Evolutionary conservation across 2,888 invertebrate species (phyloP).

Genomic region (Trachelus stipa): DNA sequence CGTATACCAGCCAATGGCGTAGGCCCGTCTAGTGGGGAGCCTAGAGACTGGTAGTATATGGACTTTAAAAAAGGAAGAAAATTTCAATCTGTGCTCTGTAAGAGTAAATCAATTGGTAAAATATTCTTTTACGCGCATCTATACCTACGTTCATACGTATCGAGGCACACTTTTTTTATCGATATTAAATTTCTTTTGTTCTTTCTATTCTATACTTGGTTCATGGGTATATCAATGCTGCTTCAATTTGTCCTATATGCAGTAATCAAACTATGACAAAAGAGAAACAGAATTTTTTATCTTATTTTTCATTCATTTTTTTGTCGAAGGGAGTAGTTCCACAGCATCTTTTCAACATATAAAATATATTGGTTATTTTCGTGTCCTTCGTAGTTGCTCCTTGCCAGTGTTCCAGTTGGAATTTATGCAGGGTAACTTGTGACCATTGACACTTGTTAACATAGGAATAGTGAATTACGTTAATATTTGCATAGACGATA

Average conservation of each 20-base stretch:
- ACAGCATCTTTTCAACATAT: not conserved
- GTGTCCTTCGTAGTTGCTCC: not conserved
- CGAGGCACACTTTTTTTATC: not conserved
- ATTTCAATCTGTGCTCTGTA: not conserved
- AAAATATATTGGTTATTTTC: not conserved
- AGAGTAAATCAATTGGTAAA: not conserved
- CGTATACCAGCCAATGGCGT: slow-evolving; percentile 24
- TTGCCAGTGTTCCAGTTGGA: not conserved
- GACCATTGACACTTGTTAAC: slow-evolving; percentile 24
- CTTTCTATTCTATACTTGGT: not conserved
- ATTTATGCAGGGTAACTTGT: not conserved
- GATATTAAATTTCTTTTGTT: not conserved
- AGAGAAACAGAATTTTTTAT: not conserved
- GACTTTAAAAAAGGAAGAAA: not conserved
- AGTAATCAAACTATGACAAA: not conserved
- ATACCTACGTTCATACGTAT: not conserved
- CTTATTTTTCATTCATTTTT: no score
- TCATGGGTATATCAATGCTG: not conserved
- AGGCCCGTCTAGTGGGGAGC: not conserved
- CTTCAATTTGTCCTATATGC: not conserved
- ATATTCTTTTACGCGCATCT: not conserved
- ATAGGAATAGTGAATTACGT: slow-evolving; percentile 27
- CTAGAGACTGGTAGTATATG: not conserved
- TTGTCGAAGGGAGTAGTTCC: not conserved
- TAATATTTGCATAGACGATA: slow-evolving; percentile 32